Evolutionary conservation across 2,888 invertebrate species (phyloP), one percentile per base, ranked within the genome.

Genomic region (Endotricha flammealis): DNA sequence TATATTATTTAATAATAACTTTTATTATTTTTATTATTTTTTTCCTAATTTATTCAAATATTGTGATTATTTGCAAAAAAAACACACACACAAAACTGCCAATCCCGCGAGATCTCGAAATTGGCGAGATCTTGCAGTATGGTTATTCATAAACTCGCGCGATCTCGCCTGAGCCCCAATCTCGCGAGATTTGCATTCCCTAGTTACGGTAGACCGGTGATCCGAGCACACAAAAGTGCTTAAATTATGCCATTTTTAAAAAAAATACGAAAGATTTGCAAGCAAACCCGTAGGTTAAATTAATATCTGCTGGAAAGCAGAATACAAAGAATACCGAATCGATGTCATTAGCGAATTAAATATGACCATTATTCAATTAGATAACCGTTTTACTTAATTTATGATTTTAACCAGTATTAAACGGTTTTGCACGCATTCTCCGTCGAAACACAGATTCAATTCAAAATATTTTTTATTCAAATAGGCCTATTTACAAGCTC

Each of bases 341-440:
- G 32, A 33, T 16, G n/a, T 33, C 17, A 33, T 33, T 33, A 25
- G 16, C 11, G 17, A 10, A 33, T 33, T 33, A 33, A 2, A 20
- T 29, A 35, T 29, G 23, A 28, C 29, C 29, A 29, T 35, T 35
- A 35, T 35, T 35, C 23, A 35, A 35, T 35, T 23, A 27, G 6
- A 29, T 23, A 35, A 24, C 17, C 34, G 39, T 42, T 42, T 42
- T 38, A 35, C 32, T 16, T 37, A 40, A 46, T 40, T 41, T 22
- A n/a, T n/a, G n/a, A n/a, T n/a, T n/a, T n/a, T n/a, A n/a, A n/a
- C n/a, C n/a, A n/a, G n/a, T n/a, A n/a, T n/a, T n/a, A n/a, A n/a
- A n/a, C 6, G 20, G 6, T 20, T 20, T 20, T 7, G 20, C 20
- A 20, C 20, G 20, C 20, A 20, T 20, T 20, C 20, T 20, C 20